phyloP scores from a whole-genome alignment of 2,797 vertebrate genomes.

The Agapornis canus region DNA sequence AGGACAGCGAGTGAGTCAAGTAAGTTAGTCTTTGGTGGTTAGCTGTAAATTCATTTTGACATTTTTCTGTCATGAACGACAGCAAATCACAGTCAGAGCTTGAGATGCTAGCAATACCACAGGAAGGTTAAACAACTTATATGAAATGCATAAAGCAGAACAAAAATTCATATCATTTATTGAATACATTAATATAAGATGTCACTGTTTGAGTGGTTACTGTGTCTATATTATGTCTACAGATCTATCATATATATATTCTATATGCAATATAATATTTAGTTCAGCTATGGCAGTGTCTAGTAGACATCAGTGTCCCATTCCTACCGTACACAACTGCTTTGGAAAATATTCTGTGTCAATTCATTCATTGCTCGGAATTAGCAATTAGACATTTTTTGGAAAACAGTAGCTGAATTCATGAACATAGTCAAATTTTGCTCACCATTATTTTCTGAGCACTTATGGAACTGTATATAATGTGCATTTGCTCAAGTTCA shows the following conservation, averaged over 20 bases:
- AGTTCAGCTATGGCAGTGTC: background rate
- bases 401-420: background rate
- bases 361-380: background rate
- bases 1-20: background rate
- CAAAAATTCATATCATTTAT: background rate
- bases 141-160: background rate
- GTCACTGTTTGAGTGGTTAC: background rate
- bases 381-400: background rate
- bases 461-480: background rate
- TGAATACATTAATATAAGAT: background rate
- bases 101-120: background rate
- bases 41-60: background rate
- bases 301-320: background rate
- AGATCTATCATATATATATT: background rate
- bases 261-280: background rate
- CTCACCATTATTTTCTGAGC: background rate
- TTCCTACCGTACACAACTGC: background rate
- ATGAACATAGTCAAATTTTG: background rate
- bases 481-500: background rate
- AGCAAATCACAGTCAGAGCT: background rate
- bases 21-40: background rate
- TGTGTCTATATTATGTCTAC: background rate
- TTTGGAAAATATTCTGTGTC: background rate
- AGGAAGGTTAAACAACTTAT: background rate
- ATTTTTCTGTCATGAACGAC: background rate